phyloP scores from a whole-genome alignment of 2,888 invertebrate species.

The Scaptomyza caliginosa region DNA sequence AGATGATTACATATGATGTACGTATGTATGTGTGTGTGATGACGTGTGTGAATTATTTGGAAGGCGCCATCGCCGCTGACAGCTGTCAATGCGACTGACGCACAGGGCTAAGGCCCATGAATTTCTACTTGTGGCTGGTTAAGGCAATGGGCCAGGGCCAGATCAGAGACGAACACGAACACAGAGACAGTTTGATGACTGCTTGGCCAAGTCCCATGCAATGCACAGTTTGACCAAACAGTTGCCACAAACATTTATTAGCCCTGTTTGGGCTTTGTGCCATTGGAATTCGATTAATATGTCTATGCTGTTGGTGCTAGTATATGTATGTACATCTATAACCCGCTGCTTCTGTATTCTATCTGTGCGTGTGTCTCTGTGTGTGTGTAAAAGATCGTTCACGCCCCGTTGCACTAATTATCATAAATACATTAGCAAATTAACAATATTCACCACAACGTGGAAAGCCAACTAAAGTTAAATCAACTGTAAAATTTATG shows the following conservation, averaged over 20 bases:
- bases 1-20: constrained; percentile 2
- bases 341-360: neutral
- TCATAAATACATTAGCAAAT: constrained; percentile 61
- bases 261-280: constrained; percentile 14
- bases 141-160: constrained; percentile 26
- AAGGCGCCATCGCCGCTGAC: constrained; percentile 59
- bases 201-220: constrained; percentile 29
- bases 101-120: constrained; percentile 11
- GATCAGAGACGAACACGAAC: neutral
- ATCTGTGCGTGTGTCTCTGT: constrained; percentile 17
- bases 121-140: neutral
- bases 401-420: constrained; percentile 74
- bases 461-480: constrained; percentile 42
- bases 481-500: constrained; percentile 74
- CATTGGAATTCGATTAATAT: constrained; percentile 42
- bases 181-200: neutral
- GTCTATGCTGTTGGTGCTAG: constrained; percentile 12
- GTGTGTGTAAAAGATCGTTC: constrained; percentile 45
- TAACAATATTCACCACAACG: constrained; percentile 41
- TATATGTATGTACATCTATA: neutral
- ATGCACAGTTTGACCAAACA: constrained; percentile 20
- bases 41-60: constrained; percentile 45
- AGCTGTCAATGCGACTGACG: constrained; percentile 54
- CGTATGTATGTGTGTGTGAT: constrained; percentile 15
- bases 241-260: constrained; percentile 3